Evolutionary conservation across 2,113 vertebrate genomes (phyloP), one percentile per base, ranked within the genome.

Genomic region (Himantopus leucocephalus): DNA sequence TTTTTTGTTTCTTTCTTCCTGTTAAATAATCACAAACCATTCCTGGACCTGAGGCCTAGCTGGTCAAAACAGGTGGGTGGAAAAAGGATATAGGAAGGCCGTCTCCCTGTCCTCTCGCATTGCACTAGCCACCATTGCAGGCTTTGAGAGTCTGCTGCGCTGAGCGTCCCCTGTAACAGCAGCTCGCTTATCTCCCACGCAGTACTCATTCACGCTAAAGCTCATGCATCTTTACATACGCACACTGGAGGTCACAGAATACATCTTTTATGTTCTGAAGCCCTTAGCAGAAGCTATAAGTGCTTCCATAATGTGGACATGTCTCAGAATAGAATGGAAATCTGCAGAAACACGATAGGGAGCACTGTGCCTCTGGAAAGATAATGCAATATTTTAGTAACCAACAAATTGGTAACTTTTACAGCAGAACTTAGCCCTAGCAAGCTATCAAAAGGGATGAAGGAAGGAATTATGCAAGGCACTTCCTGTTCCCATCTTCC

Each of bases 301-400:
- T 75, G 17, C 45, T 86, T 85, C 88, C 10, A 27, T 70, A 87
- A 89, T 43, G 12, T 86, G 47, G 52, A 56, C 55, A 67, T 14
- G 17, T 59, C 68, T 83, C 48, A 86, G 56, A 88, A 77, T 55
- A 73, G 37, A 29, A 71, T 6, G 48, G 56, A 94, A 92, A 58
- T 87, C 64, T 91, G 68, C 34, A 88, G 76, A 77, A 94, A 68
- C 27, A 48, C 0, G 12, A 86, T 75, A 89, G 48, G 43, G 60
- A 94, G 19, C 11, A 52, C 37, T 64, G n/a, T 66, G 75, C 64
- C 68, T 79, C 81, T 79, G 34, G 45, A 91, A 95, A 87, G 41
- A 76, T 85, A 94, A 92, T 63, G 19, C 12, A 79, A 18, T 78
- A 62, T 83, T 76, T 94, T 76, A 85, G 75, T 39, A 88, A 74